These are phyloP conservation scores for Drosophila sulfurigaster DNA, from an alignment of 1,140 invertebrate species.

Conservation along the genomic window DNA sequence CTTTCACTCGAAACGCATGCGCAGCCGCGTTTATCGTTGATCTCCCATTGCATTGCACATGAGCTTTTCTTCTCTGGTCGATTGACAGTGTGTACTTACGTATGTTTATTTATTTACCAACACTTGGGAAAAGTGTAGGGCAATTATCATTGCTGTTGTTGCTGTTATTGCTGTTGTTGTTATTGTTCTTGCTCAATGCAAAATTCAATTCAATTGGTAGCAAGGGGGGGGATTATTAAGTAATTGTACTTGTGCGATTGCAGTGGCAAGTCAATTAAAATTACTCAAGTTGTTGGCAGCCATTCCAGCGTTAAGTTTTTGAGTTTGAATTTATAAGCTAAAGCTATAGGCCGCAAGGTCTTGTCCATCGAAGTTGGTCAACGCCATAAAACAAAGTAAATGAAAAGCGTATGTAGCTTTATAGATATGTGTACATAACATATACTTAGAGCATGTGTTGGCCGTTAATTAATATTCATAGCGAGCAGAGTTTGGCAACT, in stretches of 20 bases:
- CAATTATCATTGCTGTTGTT: background rate
- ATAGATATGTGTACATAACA: background rate
- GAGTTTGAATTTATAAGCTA: slow-evolving; percentile 51
- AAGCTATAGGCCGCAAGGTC: slow-evolving; percentile 65
- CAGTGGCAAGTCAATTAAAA: slow-evolving; percentile 44
- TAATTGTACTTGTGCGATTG: slow-evolving; percentile 19
- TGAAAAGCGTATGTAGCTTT: slow-evolving; percentile 28
- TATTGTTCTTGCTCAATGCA: background rate
- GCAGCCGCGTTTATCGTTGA: slow-evolving; percentile 31
- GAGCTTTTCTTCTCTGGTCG: slow-evolving; percentile 36
- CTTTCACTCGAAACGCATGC: slow-evolving; percentile 65
- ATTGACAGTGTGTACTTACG: slow-evolving; percentile 2
- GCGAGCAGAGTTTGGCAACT: slow-evolving; percentile 60
- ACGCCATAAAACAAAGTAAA: slow-evolving; percentile 61
- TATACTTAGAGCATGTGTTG: slow-evolving; percentile 11
- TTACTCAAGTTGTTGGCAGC: slow-evolving; percentile 28
- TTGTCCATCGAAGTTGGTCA: slow-evolving; percentile 69
- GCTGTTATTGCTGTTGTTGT: no score
- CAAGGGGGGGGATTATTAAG: slow-evolving; percentile 4
- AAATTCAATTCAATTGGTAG: background rate
- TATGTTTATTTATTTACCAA: background rate
- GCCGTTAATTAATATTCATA: slow-evolving; percentile 65
- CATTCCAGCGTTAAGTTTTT: slow-evolving; percentile 22
- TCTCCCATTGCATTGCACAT: slow-evolving; percentile 33
- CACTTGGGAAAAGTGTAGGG: background rate